These are phyloP conservation scores for Pangasius djambal DNA, from an alignment of 2,797 vertebrate species.

Conservation along the genomic window DNA sequence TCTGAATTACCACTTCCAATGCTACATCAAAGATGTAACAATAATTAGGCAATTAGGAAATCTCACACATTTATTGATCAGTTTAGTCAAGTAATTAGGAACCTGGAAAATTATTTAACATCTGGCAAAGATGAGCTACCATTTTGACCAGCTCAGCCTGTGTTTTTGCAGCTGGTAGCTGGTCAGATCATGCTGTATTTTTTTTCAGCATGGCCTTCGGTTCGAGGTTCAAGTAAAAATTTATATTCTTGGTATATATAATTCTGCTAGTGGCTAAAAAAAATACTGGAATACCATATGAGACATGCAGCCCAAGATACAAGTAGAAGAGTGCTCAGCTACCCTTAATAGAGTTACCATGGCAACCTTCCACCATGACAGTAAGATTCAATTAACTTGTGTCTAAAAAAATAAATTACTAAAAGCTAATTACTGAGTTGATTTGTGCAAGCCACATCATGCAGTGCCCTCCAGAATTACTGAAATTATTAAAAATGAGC, in stretches of 20 bases:
- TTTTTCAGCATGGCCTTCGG: not conserved
- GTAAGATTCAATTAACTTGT: not conserved
- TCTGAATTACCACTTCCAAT: not conserved
- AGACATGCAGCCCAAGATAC: not conserved
- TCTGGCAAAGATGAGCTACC: not conserved
- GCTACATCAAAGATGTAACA: not conserved
- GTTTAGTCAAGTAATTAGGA: not conserved
- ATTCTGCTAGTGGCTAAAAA: not conserved
- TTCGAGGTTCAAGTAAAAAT: not conserved
- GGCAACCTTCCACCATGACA: not conserved
- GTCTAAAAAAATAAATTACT: not conserved
- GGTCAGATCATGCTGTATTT: not conserved
- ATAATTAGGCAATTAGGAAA: not conserved
- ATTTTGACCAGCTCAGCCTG: not conserved
- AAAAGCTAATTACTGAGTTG: constrained; percentile 1
- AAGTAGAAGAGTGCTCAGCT: not conserved
- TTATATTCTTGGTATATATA: not conserved
- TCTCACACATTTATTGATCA: not conserved
- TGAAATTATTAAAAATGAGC: not conserved
- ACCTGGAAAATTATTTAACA: not conserved
- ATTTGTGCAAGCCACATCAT: not conserved
- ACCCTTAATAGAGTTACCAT: not conserved
- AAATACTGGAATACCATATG: not conserved
- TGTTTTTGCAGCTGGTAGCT: not conserved
- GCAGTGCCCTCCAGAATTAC: not conserved